Base-by-base conservation (phyloP, 2,113 vertebrate species). In the Pseudorasbora parva region DNA sequence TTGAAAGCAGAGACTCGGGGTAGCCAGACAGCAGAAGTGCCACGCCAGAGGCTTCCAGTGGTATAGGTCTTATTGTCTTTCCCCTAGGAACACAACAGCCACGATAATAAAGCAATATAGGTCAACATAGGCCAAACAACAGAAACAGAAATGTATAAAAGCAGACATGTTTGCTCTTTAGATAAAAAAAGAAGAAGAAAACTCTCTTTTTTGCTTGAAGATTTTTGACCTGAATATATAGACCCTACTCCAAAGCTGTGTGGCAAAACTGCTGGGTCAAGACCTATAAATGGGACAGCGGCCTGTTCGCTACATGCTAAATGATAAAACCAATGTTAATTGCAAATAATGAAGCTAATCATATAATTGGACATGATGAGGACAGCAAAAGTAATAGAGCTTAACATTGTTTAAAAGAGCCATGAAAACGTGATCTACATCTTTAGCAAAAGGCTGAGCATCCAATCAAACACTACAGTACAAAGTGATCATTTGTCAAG, bases 101-200 rank as follows among this genome's bases (percentile, higher is more conserved):
- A 84, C 74, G 62, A 1, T 51, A 77, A 82, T 88, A 88, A 88
- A 77, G 60, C 81, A 83, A 6, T 88, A 91, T 49, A 94, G 91
- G 91, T 92, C 91, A 92, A 84, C 86, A 85, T 73, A 60, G 89
- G 81, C 82, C 87, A 90, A 89, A 90, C 83, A 82, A 85, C 85
- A 90, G 83, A 82, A 82, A 85, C 56, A 87, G 82, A 88, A 89
- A 89, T 89, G 86, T 89, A 92, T 91, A 47, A 12, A 47, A 11
- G 43, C n/a, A 47, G n/a, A n/a, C n/a, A 7, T 23, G 69, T n/a
- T 72, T 43, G 69, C 41, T 25, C n/a, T 45, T 8, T 10, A 9
- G 41, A 68, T 27, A 4, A 6, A 30, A 64, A 62, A 51, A 7
- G 0, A 27, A 25, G 2, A 8, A 64, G 17, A 17, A 17, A 17